These are phyloP conservation scores for Alaudala cheleensis DNA, from an alignment of 2,113 vertebrate species.

Conservation along the genomic window DNA sequence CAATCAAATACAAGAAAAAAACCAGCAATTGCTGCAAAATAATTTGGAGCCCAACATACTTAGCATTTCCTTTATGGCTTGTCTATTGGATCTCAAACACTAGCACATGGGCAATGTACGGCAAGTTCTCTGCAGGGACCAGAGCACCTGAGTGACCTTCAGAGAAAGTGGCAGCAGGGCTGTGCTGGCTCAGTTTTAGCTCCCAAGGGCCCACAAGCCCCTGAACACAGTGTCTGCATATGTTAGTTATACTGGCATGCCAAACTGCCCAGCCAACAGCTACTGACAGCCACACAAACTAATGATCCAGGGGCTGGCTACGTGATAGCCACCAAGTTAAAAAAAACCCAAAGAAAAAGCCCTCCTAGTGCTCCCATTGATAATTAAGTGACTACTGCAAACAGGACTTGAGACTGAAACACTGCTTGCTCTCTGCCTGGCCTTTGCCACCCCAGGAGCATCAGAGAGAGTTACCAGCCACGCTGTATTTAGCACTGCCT, in stretches of 20 bases:
- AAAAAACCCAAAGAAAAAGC: rapidly evolving
- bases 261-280: neutral
- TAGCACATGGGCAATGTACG: rapidly evolving
- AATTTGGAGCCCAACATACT: neutral
- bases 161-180: neutral
- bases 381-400: neutral
- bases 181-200: neutral
- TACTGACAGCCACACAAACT: neutral
- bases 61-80: neutral
- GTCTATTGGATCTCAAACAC: neutral
- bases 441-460: neutral
- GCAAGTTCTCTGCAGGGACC: neutral
- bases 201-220: neutral
- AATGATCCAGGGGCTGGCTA: neutral
- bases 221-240: neutral
- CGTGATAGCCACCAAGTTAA: neutral
- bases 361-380: neutral
- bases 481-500: neutral
- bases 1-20: neutral
- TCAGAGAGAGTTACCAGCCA: neutral
- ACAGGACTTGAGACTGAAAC: neutral
- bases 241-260: neutral
- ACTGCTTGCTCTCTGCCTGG: neutral
- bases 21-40: neutral
- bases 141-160: neutral